A percentile compares a stretch with the other conserved stretches of the same genome.
These are phyloP conservation scores for Cryptocephalus moraei DNA, from an alignment of 2,888 invertebrate genomes.

Conservation along the genomic window DNA sequence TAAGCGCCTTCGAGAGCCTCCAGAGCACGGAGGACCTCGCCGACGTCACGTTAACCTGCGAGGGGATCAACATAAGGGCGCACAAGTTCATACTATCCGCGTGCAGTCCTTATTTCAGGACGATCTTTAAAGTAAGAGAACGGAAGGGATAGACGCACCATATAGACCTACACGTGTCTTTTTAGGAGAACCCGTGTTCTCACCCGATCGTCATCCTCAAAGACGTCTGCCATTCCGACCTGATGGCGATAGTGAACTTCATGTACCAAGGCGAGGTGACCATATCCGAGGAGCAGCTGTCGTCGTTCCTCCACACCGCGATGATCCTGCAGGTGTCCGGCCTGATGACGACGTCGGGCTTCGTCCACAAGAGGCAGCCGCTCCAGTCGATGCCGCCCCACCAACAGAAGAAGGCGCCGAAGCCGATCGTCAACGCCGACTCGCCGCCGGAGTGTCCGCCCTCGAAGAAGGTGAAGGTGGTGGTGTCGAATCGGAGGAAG, in stretches of 20 bases:
- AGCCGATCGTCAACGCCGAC: slow-evolving; percentile 12
- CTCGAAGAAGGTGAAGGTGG: slow-evolving; percentile 20
- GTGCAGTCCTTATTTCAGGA: slow-evolving; percentile 65
- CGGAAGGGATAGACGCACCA: not conserved
- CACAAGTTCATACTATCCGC: slow-evolving; percentile 67
- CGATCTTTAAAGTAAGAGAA: slow-evolving; percentile 54
- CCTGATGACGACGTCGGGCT: slow-evolving; percentile 28
- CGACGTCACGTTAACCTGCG: slow-evolving; percentile 63
- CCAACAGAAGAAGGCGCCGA: slow-evolving; percentile 12
- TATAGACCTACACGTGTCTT: not conserved
- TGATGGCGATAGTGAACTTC: slow-evolving; percentile 56
- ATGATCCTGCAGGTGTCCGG: slow-evolving; percentile 59
- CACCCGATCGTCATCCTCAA: slow-evolving; percentile 64
- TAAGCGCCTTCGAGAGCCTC: slow-evolving; percentile 58
- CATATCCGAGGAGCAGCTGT: slow-evolving; percentile 54
- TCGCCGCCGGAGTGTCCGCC: slow-evolving; percentile 17
- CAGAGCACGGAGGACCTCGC: slow-evolving; percentile 60
- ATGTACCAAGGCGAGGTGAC: slow-evolving; percentile 67
- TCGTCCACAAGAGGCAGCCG: slow-evolving; percentile 5
- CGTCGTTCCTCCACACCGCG: slow-evolving; percentile 57
- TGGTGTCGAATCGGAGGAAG: slow-evolving; percentile 1
- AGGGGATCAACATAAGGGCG: slow-evolving; percentile 61
- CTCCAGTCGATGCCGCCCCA: slow-evolving; percentile 10
- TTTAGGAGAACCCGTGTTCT: slow-evolving; percentile 61
- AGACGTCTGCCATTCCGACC: slow-evolving; percentile 56